Evolutionary conservation across 2,888 invertebrate species (phyloP).

Genomic region (Aethes cnicana): DNA sequence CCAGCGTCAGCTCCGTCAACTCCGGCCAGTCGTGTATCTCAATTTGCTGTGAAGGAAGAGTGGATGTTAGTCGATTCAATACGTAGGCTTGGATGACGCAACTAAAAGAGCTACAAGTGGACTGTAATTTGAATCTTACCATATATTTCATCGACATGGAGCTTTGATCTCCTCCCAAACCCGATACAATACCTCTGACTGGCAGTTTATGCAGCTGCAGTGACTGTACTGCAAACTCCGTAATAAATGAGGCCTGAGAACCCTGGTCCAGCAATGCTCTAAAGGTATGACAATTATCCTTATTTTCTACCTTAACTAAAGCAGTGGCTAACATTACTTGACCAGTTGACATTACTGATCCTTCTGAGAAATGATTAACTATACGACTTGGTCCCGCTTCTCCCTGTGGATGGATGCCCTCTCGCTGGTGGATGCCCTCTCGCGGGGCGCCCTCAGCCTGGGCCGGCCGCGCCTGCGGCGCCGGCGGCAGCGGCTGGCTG

Average conservation of each 20-base stretch:
- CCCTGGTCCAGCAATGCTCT: constrained; percentile 32
- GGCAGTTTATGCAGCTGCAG: constrained; percentile 24
- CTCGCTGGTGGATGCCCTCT: too few species aligned
- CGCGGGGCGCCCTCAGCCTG: background rate
- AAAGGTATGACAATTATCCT: constrained; percentile 9
- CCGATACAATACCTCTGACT: constrained; percentile 27
- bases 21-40: constrained; percentile 17
- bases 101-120: constrained; percentile 15
- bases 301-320: constrained; percentile 27
- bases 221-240: constrained; percentile 28
- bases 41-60: constrained; percentile 21
- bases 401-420: background rate
- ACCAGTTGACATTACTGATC: constrained; percentile 21
- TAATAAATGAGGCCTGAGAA: constrained; percentile 32
- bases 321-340: constrained; percentile 33
- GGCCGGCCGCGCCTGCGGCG: constrained; percentile 10
- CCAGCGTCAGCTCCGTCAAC: constrained; percentile 19
- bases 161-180: constrained; percentile 28
- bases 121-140: constrained; percentile 25
- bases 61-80: constrained; percentile 15
- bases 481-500: too few species aligned
- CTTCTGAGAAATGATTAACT: constrained; percentile 26
- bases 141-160: constrained; percentile 24
- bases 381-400: constrained; percentile 18
- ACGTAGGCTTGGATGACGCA: constrained; percentile 26